phyloP scores from a whole-genome alignment of 64 coral and sea anemone species.

The Montipora foliosa region DNA sequence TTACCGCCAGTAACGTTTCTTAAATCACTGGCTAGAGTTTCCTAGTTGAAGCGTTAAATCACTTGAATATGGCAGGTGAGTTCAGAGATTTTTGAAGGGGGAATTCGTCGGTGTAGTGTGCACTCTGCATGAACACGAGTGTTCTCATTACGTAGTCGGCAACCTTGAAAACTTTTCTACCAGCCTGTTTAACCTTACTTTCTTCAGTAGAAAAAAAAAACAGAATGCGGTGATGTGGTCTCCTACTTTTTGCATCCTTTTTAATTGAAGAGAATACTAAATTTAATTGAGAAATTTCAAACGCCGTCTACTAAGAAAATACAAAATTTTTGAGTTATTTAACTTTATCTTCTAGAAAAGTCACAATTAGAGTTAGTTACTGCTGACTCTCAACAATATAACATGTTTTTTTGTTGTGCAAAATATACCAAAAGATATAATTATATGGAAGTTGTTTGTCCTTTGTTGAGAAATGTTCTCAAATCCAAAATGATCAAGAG shows the following conservation, averaged over 20 bases:
- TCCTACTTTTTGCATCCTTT: not conserved
- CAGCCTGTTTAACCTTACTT: not conserved
- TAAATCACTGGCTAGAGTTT: not conserved
- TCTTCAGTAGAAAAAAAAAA: not conserved
- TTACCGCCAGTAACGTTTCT: not conserved
- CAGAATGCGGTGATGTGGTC: too few species aligned
- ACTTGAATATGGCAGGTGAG: conserved; percentile 11
- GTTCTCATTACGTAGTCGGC: too few species aligned
- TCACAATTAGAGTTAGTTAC: not conserved
- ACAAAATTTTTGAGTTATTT: not conserved
- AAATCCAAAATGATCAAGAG: too few species aligned
- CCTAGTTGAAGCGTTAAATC: not conserved
- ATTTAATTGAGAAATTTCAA: not conserved
- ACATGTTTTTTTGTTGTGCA: not conserved
- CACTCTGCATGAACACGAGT: not conserved
- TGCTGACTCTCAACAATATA: not conserved
- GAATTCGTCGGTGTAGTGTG: not conserved
- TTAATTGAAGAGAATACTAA: too few species aligned
- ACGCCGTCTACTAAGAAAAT: not conserved
- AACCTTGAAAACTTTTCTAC: not conserved
- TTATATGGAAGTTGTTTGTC: too few species aligned
- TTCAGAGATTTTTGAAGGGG: not conserved
- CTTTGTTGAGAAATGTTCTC: too few species aligned
- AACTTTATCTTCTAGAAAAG: not conserved
- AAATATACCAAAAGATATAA: not conserved